Evolutionary conservation across 2,113 vertebrate genomes (phyloP).

Genomic region (Stegostoma tigrinum): DNA sequence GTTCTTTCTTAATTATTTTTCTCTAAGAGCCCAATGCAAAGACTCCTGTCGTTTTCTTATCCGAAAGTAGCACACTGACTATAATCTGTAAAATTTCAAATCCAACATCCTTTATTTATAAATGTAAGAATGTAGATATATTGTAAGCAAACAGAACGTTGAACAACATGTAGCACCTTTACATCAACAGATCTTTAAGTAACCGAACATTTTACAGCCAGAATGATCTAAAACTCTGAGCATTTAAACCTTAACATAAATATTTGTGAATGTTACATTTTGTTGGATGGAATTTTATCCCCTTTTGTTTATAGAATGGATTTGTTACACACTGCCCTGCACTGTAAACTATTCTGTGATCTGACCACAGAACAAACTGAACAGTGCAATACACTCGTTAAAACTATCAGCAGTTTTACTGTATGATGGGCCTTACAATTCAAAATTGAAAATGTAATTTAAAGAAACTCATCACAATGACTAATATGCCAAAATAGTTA

Average conservation of each 20-base stretch:
- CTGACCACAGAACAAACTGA: background rate
- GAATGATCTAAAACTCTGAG: background rate
- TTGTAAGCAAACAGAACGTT: background rate
- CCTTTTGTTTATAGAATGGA: background rate
- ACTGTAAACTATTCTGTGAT: background rate
- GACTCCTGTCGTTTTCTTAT: background rate
- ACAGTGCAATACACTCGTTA: background rate
- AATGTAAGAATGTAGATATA: background rate
- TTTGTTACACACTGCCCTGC: conserved; percentile 8
- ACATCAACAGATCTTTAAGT: background rate
- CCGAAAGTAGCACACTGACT: background rate
- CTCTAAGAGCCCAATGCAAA: background rate
- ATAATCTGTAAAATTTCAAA: conserved; percentile 18
- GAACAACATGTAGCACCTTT: background rate
- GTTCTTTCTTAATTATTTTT: background rate
- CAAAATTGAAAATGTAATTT: background rate
- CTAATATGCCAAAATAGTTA: background rate
- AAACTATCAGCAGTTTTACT: background rate
- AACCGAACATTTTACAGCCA: background rate
- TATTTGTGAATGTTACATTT: conserved; percentile 11
- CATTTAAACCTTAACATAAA: background rate
- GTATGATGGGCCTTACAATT: background rate
- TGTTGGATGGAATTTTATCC: background rate
- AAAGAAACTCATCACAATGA: background rate
- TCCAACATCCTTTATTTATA: background rate